Percentiles rank a stretch among this genome's conserved stretches.
phyloP scores from a whole-genome alignment of 2,888 invertebrate species.

The Cabera pusaria region DNA sequence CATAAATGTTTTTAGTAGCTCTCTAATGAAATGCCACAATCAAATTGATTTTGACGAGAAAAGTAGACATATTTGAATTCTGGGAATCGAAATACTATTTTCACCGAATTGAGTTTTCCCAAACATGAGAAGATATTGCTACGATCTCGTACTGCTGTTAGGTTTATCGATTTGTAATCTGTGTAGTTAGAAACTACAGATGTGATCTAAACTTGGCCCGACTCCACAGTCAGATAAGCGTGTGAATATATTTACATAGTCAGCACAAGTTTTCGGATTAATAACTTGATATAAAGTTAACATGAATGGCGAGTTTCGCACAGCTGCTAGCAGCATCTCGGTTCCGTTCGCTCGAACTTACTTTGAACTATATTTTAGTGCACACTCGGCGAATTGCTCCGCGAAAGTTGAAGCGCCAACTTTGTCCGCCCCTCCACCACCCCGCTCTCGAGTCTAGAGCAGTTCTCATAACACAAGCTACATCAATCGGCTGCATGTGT shows the following conservation, averaged over 20 bases:
- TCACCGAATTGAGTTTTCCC: slow-evolving; percentile 6
- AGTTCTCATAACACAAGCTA: slow-evolving; percentile 49
- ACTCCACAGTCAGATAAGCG: slow-evolving; percentile 27
- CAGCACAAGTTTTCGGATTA: slow-evolving; percentile 37
- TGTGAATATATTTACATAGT: slow-evolving; percentile 31
- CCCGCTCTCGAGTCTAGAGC: slow-evolving; percentile 41
- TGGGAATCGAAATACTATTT: too few species aligned
- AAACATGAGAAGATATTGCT: slow-evolving; percentile 11
- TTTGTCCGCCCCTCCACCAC: slow-evolving; percentile 30
- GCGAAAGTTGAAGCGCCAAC: slow-evolving; percentile 53
- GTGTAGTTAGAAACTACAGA: slow-evolving; percentile 22
- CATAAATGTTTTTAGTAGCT: too few species aligned
- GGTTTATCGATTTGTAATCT: slow-evolving; percentile 29
- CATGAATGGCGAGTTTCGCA: slow-evolving; percentile 41
- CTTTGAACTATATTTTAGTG: slow-evolving; percentile 69
- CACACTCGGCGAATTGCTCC: slow-evolving; percentile 54
- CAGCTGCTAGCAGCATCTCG: slow-evolving; percentile 44
- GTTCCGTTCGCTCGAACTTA: slow-evolving; percentile 47
- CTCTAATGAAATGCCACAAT: too few species aligned
- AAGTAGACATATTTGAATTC: too few species aligned
- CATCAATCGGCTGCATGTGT: slow-evolving; percentile 44
- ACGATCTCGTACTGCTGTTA: slow-evolving; percentile 6
- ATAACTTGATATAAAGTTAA: slow-evolving; percentile 38
- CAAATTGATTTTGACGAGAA: too few species aligned
- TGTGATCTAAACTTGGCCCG: slow-evolving; percentile 26